Evolutionary conservation across 2,888 invertebrate genomes (phyloP).

Genomic region (Tetranychus truncatus): DNA sequence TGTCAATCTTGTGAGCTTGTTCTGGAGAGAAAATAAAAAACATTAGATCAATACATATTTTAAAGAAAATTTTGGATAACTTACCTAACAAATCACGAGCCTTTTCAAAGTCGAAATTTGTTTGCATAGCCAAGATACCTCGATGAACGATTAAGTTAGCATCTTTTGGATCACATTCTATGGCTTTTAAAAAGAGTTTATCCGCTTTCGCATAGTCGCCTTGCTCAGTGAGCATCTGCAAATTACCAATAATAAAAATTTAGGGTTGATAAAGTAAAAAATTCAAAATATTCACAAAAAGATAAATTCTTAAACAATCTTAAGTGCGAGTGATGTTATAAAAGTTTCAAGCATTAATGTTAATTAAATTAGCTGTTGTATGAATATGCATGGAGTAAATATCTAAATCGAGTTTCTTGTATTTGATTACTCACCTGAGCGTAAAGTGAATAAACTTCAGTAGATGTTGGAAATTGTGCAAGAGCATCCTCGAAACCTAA

Average conservation of each 20-base stretch:
- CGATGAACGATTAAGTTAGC: constrained; percentile 70
- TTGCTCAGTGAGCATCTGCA: constrained; percentile 55
- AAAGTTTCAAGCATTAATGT: no score
- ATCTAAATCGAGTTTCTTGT: no score
- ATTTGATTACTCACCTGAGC: constrained; percentile 47
- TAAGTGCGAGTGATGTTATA: no score
- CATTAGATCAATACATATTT: constrained; percentile 37
- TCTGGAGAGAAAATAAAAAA: constrained; percentile 31
- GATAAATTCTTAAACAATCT: background rate
- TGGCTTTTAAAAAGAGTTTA: constrained; percentile 55
- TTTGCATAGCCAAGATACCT: constrained; percentile 56
- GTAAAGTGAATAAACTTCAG: constrained; percentile 69
- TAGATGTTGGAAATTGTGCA: constrained; percentile 58
- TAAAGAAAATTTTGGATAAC: constrained; percentile 33
- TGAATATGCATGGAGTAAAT: no score
- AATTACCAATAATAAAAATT: constrained; percentile 10
- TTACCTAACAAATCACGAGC: constrained; percentile 47
- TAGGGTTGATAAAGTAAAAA: background rate
- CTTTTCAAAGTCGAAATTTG: constrained; percentile 60
- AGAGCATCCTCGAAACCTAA: constrained; percentile 52
- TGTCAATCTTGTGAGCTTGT: constrained; percentile 65
- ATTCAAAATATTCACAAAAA: background rate
- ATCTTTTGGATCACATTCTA: constrained; percentile 61
- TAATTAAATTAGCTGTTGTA: no score
- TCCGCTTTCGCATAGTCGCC: constrained; percentile 66